Conservation (phyloP, 2,888 invertebrate genomes). For the Endomychus coccineus region DNA sequence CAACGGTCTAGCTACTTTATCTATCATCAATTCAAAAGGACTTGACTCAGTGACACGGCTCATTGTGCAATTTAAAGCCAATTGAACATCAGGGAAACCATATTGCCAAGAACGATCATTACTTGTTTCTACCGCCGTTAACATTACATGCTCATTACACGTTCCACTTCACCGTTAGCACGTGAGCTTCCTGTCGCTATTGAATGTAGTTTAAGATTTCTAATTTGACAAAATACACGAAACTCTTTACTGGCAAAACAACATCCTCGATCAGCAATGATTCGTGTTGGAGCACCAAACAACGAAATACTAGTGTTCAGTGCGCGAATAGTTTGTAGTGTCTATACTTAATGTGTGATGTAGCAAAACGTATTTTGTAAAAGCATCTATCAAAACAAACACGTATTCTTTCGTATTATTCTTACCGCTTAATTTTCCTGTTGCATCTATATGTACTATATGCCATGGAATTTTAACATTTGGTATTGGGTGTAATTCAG, state of each 20-base stretch:
- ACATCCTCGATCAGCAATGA: constrained; percentile 15
- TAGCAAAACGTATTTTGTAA: constrained; percentile 26
- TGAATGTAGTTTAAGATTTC: constrained; percentile 16
- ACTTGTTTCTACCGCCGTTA: constrained; percentile 20
- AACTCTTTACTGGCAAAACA: constrained; percentile 5
- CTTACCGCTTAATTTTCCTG: no score
- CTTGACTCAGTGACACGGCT: constrained; percentile 25
- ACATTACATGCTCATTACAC: constrained; percentile 25
- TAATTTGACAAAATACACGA: no score
- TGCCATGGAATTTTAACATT: neutral
- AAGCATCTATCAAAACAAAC: constrained; percentile 27
- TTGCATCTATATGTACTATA: no score
- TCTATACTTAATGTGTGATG: constrained; percentile 30
- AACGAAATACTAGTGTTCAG: constrained; percentile 13
- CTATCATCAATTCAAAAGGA: constrained; percentile 28
- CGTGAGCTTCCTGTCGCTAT: constrained; percentile 26
- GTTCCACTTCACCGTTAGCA: constrained; percentile 29
- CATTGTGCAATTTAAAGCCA: constrained; percentile 27
- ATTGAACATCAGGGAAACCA: constrained; percentile 25
- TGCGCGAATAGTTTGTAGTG: constrained; percentile 17
- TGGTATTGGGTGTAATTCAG: constrained; percentile 1
- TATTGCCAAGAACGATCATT: constrained; percentile 27
- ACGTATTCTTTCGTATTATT: constrained; percentile 28
- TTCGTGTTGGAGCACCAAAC: constrained; percentile 20
- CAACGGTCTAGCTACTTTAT: constrained; percentile 20